phyloP scores from a whole-genome alignment of 2,113 vertebrate species.

The Stomatorhinus ivindoensis region DNA sequence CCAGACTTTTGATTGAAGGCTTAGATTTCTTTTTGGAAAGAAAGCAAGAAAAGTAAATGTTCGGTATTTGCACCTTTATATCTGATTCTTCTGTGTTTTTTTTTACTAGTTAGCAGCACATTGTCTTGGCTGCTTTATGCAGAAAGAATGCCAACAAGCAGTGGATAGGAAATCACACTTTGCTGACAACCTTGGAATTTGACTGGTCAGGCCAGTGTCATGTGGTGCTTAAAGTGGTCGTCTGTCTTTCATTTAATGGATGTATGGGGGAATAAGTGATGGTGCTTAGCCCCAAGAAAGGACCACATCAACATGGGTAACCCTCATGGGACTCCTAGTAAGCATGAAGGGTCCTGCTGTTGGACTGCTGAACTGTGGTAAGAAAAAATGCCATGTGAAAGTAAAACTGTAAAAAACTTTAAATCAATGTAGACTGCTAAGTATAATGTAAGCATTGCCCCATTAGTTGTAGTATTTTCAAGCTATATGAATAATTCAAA shows the following conservation, averaged over 20 bases:
- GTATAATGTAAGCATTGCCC: neutral
- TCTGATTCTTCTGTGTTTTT: neutral
- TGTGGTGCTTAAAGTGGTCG: neutral
- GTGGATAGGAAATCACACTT: neutral
- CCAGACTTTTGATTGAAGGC: neutral
- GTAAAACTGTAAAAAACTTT: neutral
- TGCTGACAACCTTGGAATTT: neutral
- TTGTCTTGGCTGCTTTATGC: neutral
- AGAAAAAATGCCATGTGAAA: neutral
- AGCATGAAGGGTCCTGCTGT: neutral
- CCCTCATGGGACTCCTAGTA: neutral
- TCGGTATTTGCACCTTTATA: neutral
- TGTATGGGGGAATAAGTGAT: neutral
- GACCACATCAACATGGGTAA: neutral
- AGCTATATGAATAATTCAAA: neutral
- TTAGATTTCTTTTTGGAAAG: neutral
- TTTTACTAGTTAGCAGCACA: neutral
- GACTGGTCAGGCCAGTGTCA: neutral
- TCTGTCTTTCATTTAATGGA: neutral
- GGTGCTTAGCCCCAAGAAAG: neutral
- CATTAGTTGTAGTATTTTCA: neutral
- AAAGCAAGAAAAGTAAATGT: neutral
- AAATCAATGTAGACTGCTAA: neutral
- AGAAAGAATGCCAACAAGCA: neutral
- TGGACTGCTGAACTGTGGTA: neutral